Evolutionary conservation across 2,888 invertebrate species (phyloP), one percentile per base, ranked within the genome.

Genomic region (Idaea biselata): DNA sequence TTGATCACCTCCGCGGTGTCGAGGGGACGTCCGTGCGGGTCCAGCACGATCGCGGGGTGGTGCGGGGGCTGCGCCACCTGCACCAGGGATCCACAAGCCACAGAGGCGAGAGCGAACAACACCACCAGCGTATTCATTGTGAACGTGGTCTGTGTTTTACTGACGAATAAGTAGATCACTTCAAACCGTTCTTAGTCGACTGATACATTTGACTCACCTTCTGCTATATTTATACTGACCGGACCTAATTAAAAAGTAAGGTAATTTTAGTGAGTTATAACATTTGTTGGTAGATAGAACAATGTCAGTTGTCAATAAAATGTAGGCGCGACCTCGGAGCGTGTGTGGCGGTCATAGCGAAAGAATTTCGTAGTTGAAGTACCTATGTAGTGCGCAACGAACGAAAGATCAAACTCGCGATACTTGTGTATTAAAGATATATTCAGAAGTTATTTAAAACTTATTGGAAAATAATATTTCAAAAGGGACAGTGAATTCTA

Each of bases 81-180:
- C 77, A 89, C 83, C 81, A 84, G 77, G 58, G 93, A 93, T 76
- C 94, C 94, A 78, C 91, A 92, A 66, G 93, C 94, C 80, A 94
- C 88, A 71, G 94, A 93, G 80, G 93, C 86, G 70, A 95, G 87
- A 88, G 94, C 94, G 87, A 93, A 94, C 85, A 95, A 93, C 88
- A 94, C 94, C 93, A 94, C 93, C 93, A 93, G 82, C 91, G 91
- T 71, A 77, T 83, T 85, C 82, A 81, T 84, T 75, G 33, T 77
- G 71, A 74, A 80, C 79, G 80, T 83, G 80, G 80, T 80, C 80
- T 80, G 80, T 80, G 80, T 78, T 81, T 66, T 72, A 76, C 80
- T 77, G 76, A 81, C 81, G 78, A 81, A 75, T 73, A 79, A 70
- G 81, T 79, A 81, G 86, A 88, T 87, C 86, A 88, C 88, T 89